Base-by-base conservation (phyloP, 1,140 invertebrate genomes). In the Mesaphorura yosii region DNA sequence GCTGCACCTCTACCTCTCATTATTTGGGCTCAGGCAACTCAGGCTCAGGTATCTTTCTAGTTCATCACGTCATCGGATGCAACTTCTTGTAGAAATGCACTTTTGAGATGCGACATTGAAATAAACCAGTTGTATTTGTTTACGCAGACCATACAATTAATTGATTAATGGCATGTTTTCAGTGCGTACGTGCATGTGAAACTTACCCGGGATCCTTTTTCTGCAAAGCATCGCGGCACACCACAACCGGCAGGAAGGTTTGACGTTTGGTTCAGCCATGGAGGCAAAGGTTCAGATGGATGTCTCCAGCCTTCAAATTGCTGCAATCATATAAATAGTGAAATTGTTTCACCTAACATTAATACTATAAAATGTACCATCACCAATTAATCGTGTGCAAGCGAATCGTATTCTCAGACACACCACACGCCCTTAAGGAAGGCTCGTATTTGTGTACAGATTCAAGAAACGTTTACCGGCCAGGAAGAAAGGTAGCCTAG, bases 131-230 rank as follows among this genome's bases (percentile, higher is more conserved):
- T 34, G 31, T 10, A n/a, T 34, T 34, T n/a, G n/a, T n/a, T n/a
- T n/a, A n/a, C n/a, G n/a, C n/a, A n/a, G n/a, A n/a, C n/a, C n/a
- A n/a, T n/a, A n/a, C n/a, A 34, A 34, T 34, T 34, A 34, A 34
- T 34, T 34, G 31, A n/a, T n/a, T 34, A 34, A 34, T 34, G n/a
- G n/a, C n/a, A n/a, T n/a, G n/a, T n/a, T n/a, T n/a, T n/a, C n/a
- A n/a, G n/a, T n/a, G n/a, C n/a, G n/a, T n/a, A n/a, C n/a, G n/a
- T 10, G 10, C 31, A 34, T 10, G n/a, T 34, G 10, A 48, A 29
- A 70, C 75, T 74, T 74, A 86, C 84, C 65, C 88, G 75, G 27
- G 78, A 80, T 65, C 91, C 91, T 72, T 94, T 95, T 72, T 95
- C 88, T 2, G 89, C 90, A 6, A 23, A 49, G 27, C 62, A 64